Base-by-base conservation (phyloP, 1,140 invertebrate species). In the Ruditapes philippinarum region DNA sequence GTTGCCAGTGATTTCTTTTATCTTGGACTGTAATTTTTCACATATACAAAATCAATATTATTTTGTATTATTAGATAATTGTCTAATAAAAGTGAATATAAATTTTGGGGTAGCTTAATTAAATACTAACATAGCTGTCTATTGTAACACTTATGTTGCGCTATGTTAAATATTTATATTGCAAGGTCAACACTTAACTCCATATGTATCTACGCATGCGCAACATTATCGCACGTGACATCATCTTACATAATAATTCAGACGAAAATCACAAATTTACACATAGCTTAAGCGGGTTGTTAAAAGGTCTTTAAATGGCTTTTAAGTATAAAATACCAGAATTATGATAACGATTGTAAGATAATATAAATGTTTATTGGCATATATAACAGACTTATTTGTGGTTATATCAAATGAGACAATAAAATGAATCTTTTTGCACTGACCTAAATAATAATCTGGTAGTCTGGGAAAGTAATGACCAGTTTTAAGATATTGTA, bases 111-210 rank as follows among this genome's bases (percentile, higher is more conserved):
- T 7, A 45, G 42, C 5, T 14, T 45, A 45, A 45, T 45, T 45
- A 45, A 45, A 45, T 5, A 14, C 4, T 54, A 54, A 54, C 22
- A n/a, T 54, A 54, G 51, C 51, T n/a, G 51, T 54, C 5, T 54
- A 54, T 54, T 54, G 11, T 54, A 4, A 54, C 51, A 54, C 51
- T 54, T 54, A 22, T 22, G 19, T 54, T n/a, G 51, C 22, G 4
- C 7, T 7, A 74, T n/a, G 33, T 80, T 40, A 80, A 80, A 80
- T 80, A 80, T 80, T 80, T 31, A 57, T 33, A 40, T 25, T 38
- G 51, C 79, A 62, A 81, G 79, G 79, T 81, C 79, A 65, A 65
- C 33, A 62, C 25, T 38, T 45, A 40, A 70, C 65, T 17, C 79
- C 9, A 5, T 22, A n/a, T 62, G 19, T 81, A 60, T 60, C 33